Base-by-base conservation (phyloP, 2,888 invertebrate species). In the Eilema griseolum region DNA sequence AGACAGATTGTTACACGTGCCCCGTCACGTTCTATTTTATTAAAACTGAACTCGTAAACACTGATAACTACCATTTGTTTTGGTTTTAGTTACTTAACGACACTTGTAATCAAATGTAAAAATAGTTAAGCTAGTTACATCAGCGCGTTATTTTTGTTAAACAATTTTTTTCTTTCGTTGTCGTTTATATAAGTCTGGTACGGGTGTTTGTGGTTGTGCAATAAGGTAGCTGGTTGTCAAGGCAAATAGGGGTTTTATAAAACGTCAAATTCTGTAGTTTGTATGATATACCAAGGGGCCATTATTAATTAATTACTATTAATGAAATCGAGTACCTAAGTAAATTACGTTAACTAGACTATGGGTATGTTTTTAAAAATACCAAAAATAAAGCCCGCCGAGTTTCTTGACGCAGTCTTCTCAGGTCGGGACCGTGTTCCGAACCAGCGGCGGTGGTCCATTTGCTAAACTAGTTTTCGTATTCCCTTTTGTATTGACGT, bases 61-160 rank as follows among this genome's bases (percentile, higher is more conserved):
- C 67, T 78, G 89, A 90, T 90, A 88, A 86, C 79, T 81, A 23
- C 28, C 87, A 83, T 89, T 88, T 91, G 84, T 88, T 85, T 89
- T 84, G 70, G 77, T 75, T 78, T 70, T 64, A 67, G 80, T 67
- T 37, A 61, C 24, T 28, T 23, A 52, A 61, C 61, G 24, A 67
- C 11, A 31, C n/a, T 57, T 56, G 26, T 31, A 62, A 60, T 59
- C 57, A 14, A 59, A 23, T 24, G 7, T 59, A 59, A 59, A 59
- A 59, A 59, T 59, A 59, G 26, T 59, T 59, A 26, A 59, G 57
- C 4, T 59, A 26, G 10, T 26, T 61, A 61, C 26, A 61, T 61
- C 31, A 61, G 23, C 57, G 26, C 23, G 14, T 59, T 26, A 59
- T 24, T 26, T 59, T 12, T 59, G 11, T n/a, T 52, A 52, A n/a